phyloP scores from a whole-genome alignment of 2,113 vertebrate species.

The Gymnarchus niloticus region DNA sequence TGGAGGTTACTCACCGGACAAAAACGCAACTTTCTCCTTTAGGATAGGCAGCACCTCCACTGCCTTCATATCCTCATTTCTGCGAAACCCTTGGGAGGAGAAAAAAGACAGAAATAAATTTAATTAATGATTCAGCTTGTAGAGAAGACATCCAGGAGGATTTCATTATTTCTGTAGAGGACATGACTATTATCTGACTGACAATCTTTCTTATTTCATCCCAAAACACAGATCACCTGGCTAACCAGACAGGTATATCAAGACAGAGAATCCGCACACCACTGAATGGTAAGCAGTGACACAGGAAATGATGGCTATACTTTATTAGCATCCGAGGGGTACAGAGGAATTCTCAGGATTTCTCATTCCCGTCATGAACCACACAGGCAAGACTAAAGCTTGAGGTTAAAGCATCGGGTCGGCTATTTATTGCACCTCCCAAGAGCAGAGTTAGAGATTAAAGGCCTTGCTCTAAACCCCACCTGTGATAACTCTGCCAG shows the following conservation, averaged over 20 bases:
- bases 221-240: background rate
- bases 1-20: conserved; percentile 74
- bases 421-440: no score
- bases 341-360: no score
- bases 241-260: background rate
- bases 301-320: no score
- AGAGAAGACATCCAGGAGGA: background rate
- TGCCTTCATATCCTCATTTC: conserved; percentile 96
- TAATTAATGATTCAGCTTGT: background rate
- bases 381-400: no score
- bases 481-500: no score
- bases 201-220: background rate
- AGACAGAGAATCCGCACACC: background rate
- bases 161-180: background rate
- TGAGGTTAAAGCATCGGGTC: no score
- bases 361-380: no score
- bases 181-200: background rate
- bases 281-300: background rate
- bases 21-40: conserved; percentile 94
- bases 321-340: no score
- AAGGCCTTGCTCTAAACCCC: no score
- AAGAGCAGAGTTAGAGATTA: no score
- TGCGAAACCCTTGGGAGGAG: conserved; percentile 79
- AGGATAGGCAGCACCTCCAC: conserved; percentile 93
- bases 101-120: background rate